Conservation (phyloP, 2,888 invertebrate genomes). For the Spodoptera exigua region DNA sequence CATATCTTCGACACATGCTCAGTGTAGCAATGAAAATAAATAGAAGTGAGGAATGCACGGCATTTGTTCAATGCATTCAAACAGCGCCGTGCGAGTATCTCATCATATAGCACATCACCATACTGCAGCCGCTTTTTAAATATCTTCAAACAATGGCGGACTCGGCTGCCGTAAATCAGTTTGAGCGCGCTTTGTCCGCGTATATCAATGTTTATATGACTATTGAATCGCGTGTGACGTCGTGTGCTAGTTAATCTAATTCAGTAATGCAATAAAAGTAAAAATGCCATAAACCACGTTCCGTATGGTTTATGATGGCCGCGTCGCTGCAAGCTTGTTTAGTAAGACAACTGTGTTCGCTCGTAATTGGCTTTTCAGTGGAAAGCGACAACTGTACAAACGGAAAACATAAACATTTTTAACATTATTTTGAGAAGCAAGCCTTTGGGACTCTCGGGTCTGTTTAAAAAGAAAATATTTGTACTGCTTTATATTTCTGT, state of each 20-base stretch:
- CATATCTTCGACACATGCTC: constrained; percentile 7
- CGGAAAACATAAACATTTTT: neutral
- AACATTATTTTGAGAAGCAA: too few species aligned
- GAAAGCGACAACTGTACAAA: neutral
- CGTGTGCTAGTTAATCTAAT: constrained; percentile 70
- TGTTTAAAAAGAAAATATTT: too few species aligned
- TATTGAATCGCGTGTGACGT: constrained; percentile 38
- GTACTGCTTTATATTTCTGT: too few species aligned
- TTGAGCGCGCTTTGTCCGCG: constrained; percentile 24
- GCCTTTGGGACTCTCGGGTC: too few species aligned
- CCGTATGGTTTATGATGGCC: constrained; percentile 63
- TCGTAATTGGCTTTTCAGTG: constrained; percentile 12
- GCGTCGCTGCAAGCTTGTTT: constrained; percentile 24
- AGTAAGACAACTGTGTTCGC: constrained; percentile 54
- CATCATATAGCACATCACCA: constrained; percentile 21
- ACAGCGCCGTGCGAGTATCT: neutral
- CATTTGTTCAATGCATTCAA: neutral
- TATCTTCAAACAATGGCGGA: constrained; percentile 29
- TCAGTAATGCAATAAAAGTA: constrained; percentile 72
- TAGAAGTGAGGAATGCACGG: neutral
- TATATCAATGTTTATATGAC: constrained; percentile 35
- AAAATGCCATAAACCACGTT: constrained; percentile 71
- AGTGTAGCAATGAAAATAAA: constrained; percentile 31
- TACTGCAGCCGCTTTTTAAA: constrained; percentile 6
- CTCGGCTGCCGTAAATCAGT: constrained; percentile 33